Evolutionary conservation across 2,888 invertebrate species (phyloP), one percentile per base, ranked within the genome.

Genomic region (Bembecia ichneumoniformis): DNA sequence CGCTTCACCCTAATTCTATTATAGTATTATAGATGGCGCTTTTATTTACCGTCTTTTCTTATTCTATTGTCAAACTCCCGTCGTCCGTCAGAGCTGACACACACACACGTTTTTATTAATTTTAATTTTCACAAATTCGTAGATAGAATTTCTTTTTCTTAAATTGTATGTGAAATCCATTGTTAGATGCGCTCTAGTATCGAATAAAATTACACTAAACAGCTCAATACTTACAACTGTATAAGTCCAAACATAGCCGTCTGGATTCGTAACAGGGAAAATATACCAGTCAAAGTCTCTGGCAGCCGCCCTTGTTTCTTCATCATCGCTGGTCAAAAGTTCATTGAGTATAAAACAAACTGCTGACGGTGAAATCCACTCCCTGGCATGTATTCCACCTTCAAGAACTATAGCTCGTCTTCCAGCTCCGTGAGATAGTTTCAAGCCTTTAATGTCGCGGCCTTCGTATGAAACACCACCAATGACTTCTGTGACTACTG

Each of bases 211-310:
- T 20, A 7, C 7, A 7, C 7, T 20, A 20, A 7, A 20, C 20
- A 20, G 9, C n/a, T n/a, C 28, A 28, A 14, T 9, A 44, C 44
- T 44, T 56, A 58, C 56, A 35, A 34, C 35, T 40, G 46, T 48
- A 17, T 49, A 47, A 1, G 53, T 40, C n/a, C 70, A 91, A 45
- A 89, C 92, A 64, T 90, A 94, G 11, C 94, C 94, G 68, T 94
- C 94, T 3, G 93, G 93, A 68, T 94, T 94, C 45, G 91, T 70
- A 2, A 91, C 81, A 0, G 94, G 93, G 45, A 94, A 77, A 49
- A 94, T 82, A 62, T 91, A 91, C 91, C 91, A 94, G 58, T 93
- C 91, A 58, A 88, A 87, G 9, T 67, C 68, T 10, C 78, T 66
- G 0, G 87, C 89, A 20, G 90, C 71, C 0, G 60, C 49, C 49